These are phyloP conservation scores for Dascyllus trimaculatus DNA, from an alignment of 2,113 vertebrate species.

Conservation along the genomic window DNA sequence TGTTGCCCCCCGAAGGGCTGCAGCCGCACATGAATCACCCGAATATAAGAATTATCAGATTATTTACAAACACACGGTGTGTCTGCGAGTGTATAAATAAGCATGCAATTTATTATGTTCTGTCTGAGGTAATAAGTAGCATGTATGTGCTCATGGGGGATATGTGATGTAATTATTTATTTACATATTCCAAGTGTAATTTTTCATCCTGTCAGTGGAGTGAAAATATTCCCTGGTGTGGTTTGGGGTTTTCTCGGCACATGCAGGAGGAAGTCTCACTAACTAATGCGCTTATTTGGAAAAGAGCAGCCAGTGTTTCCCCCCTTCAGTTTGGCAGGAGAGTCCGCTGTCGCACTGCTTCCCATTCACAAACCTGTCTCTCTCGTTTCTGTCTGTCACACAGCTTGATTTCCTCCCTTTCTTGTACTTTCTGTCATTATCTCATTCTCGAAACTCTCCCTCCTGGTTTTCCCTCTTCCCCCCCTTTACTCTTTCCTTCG, in stretches of 20 bases:
- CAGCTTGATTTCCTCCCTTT: constrained; percentile 31
- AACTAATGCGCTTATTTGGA: constrained; percentile 73
- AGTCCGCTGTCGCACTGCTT: constrained; percentile 66
- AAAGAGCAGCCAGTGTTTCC: constrained; percentile 48
- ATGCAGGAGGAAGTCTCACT: constrained; percentile 70
- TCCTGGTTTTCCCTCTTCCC: background rate
- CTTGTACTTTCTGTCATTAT: constrained; percentile 35
- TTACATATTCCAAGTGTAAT: constrained; percentile 72
- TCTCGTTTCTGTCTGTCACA: constrained; percentile 9
- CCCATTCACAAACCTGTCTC: constrained; percentile 46
- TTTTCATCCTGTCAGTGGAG: constrained; percentile 75
- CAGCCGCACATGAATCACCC: constrained; percentile 37
- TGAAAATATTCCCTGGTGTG: constrained; percentile 66
- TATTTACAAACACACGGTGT: constrained; percentile 52
- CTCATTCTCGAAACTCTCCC: constrained; percentile 25
- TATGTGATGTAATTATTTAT: constrained; percentile 69
- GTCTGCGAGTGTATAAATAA: constrained; percentile 33
- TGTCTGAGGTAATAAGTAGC: constrained; percentile 34
- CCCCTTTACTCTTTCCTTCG: constrained; percentile 26
- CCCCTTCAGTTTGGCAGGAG: constrained; percentile 60
- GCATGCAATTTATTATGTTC: constrained; percentile 30
- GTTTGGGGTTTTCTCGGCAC: constrained; percentile 62
- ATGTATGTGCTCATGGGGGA: constrained; percentile 11
- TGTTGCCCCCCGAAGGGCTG: constrained; percentile 13
- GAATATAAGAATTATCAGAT: constrained; percentile 17